Evolutionary conservation across 2,888 invertebrate genomes (phyloP).

Genomic region (Caradrina clavipalpis): DNA sequence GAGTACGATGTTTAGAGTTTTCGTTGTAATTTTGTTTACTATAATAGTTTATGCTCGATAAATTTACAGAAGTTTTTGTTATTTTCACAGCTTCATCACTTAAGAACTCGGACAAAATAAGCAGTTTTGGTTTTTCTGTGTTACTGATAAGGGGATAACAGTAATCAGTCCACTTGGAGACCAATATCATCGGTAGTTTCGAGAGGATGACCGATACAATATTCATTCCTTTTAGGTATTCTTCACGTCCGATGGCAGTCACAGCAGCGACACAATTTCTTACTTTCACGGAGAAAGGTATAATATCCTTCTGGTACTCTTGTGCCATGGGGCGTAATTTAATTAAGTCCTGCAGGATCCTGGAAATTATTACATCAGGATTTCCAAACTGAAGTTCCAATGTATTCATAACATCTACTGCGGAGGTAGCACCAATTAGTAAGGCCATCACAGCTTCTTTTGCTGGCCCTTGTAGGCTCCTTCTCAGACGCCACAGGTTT

Average conservation of each 20-base stretch:
- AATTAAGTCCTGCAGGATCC: neutral
- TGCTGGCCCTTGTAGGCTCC: neutral
- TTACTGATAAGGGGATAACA: neutral
- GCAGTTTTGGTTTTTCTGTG: neutral
- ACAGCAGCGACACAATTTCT: neutral
- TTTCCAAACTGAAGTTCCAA: neutral
- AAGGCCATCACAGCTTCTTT: neutral
- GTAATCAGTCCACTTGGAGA: neutral
- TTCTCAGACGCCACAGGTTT: neutral
- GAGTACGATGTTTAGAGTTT: too few species aligned
- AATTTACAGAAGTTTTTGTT: neutral
- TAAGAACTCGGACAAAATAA: neutral
- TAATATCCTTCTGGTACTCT: neutral
- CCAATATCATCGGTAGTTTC: neutral
- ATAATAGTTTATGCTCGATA: neutral
- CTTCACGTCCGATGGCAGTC: neutral
- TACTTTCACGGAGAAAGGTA: neutral
- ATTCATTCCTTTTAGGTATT: neutral
- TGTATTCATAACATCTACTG: neutral
- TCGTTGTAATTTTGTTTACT: too few species aligned
- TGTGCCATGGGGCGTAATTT: neutral
- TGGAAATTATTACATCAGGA: neutral
- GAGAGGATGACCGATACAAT: neutral
- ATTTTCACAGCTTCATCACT: neutral
- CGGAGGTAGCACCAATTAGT: neutral